Evolutionary conservation across 2,888 invertebrate species (phyloP).

Genomic region (Celastrina argiolus): DNA sequence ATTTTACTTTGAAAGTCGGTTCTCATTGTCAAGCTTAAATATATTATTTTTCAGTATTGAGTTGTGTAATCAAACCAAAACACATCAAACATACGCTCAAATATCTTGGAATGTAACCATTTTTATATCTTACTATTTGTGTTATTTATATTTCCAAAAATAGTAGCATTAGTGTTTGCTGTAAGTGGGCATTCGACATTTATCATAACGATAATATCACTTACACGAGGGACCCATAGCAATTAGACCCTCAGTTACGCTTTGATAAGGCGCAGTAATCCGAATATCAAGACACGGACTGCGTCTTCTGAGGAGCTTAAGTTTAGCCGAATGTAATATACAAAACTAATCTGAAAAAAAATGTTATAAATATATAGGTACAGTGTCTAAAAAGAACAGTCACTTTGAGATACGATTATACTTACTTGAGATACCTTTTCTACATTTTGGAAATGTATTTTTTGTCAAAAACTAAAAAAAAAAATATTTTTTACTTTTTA

Average conservation of each 20-base stretch:
- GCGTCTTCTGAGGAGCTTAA: slow-evolving; percentile 21
- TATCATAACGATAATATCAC: slow-evolving; percentile 40
- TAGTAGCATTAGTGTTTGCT: background rate
- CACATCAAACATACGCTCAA: too few relatives aligned
- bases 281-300: slow-evolving; percentile 19
- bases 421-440: too few relatives aligned
- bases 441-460: too few relatives aligned
- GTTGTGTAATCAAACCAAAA: too few relatives aligned
- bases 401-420: too few relatives aligned
- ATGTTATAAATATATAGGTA: background rate
- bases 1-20: too few relatives aligned
- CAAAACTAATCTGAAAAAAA: background rate
- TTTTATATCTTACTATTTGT: background rate
- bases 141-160: background rate
- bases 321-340: background rate
- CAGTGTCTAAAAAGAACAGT: too few relatives aligned
- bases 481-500: too few relatives aligned
- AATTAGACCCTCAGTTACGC: slow-evolving; percentile 20
- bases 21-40: too few relatives aligned
- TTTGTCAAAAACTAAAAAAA: too few relatives aligned
- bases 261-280: slow-evolving; percentile 23
- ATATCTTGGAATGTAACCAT: too few relatives aligned
- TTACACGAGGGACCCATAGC: slow-evolving; percentile 29
- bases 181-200: slow-evolving; percentile 12
- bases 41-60: too few relatives aligned